Evolutionary conservation across 2,888 invertebrate genomes (phyloP).

Genomic region (Drosophila nr. perissopoda): DNA sequence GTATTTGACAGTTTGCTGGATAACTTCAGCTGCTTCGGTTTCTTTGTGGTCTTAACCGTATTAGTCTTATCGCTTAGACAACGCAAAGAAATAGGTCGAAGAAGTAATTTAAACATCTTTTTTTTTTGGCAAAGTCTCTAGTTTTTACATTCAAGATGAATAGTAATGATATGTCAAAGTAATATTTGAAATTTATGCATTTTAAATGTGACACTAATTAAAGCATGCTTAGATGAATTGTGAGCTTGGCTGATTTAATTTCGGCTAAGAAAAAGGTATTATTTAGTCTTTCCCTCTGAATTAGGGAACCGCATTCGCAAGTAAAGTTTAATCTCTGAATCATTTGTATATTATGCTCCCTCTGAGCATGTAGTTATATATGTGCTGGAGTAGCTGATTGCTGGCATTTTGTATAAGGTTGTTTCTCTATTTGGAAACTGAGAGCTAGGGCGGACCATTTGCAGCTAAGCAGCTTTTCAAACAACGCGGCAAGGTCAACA

Average conservation of each 20-base stretch:
- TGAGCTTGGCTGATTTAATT: no score
- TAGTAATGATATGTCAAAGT: not conserved
- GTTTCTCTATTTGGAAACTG: not conserved
- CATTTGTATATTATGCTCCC: not conserved
- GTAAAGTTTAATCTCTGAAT: not conserved
- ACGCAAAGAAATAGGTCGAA: not conserved
- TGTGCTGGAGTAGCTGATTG: not conserved
- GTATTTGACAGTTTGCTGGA: conserved; percentile 56
- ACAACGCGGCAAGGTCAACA: conserved; percentile 2
- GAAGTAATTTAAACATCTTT: conserved; percentile 23
- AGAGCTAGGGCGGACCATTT: not conserved
- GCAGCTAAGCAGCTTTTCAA: not conserved
- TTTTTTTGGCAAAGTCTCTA: not conserved
- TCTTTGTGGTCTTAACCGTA: not conserved
- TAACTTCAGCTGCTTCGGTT: conserved; percentile 1
- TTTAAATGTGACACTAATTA: not conserved
- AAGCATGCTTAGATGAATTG: not conserved
- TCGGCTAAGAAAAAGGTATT: not conserved
- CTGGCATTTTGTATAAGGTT: not conserved
- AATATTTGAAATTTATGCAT: not conserved
- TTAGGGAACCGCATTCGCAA: not conserved
- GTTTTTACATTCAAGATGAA: not conserved
- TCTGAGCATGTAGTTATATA: not conserved
- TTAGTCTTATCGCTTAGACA: not conserved
- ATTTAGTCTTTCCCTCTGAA: not conserved